Evolutionary conservation across 2,888 invertebrate species (phyloP), one percentile per base, ranked within the genome.

Genomic region (Platynereis dumerilii): DNA sequence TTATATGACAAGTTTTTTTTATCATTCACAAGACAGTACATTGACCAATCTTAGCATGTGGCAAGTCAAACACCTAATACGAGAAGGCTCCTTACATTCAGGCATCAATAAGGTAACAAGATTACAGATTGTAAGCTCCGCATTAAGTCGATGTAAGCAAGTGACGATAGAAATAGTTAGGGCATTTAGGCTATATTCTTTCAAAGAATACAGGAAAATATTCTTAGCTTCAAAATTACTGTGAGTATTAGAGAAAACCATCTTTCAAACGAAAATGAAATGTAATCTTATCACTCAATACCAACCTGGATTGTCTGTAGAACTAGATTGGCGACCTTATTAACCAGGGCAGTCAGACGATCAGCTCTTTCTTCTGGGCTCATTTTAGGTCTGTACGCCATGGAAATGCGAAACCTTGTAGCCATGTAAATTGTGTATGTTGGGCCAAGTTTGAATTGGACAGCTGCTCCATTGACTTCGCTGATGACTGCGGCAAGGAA

Each of bases 391-490:
- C 94, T 89, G 86, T 95, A 96, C 83, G 94, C 94, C 0, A 94
- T 94, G 28, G 95, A 94, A 53, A 97, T 94, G 62, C 96, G 90
- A 81, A 69, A 96, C 22, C 94, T 89, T 68, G 95, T 93, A 74
- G 95, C 94, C 80, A 99, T 88, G 85, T 99, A 99, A 27, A 99
- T 88, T 1, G 96, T 92, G 86, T 98, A 99, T 28, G 97, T 96
- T 0, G 98, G 98, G 0, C 98, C 94, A 69, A 99, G 88, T 82
- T 96, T 95, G 87, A 98, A 98, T 74, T 93, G 92, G 42, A 83
- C 78, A 20, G 73, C 75, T 1, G 76, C 74, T 15, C 75, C 77
- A 67, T 80, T 95, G 72, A 95, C 88, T 73, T 95, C 91, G 42
- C 92, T 89, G 80, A 96, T 91, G 71, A 96, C 91, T 52, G 93